Base-by-base conservation (phyloP, 2,113 vertebrate genomes). In the Pituophis catenifer region DNA sequence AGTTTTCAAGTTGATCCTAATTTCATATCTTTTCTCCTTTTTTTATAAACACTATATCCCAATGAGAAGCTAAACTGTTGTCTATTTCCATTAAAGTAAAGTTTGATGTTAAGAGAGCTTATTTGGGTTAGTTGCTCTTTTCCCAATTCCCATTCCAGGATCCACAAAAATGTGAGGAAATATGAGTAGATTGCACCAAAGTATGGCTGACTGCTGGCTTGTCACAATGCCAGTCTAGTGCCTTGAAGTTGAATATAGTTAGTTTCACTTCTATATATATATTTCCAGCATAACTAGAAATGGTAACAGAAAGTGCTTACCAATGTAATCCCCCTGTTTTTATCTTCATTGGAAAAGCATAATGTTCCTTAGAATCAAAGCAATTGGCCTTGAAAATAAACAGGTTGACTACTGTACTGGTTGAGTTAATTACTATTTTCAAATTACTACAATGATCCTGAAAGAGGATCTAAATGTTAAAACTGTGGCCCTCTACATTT, bases 351-450 rank as follows among this genome's bases (percentile, higher is more conserved):
- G 89, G 52, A 75, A 54, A 93, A 95, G 93, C 19, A 94, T 94
- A n/a, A 48, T 50, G 92, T 91, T 87, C 86, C 93, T 50, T 90
- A 92, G 86, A 95, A 96, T 93, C 94, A 96, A 58, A 92, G 52
- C 19, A 81, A 95, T 0, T 94, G 57, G 94, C 86, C 93, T 44
- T 81, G 75, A 81, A 81, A 81, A 38, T 81, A 81, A 81, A 81
- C 8, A 33, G 5, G 94, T 58, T 59, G 44, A 4, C 70, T 91
- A 91, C 62, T 38, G 29, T 21, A 88, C 21, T 59, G 89, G 65
- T 92, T 95, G 24, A 93, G 87, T 91, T 96, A 95, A 96, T 94
- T 91, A 58, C 38, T 90, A 65, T 70, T 57, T 94, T 54, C 81
- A 94, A 97, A 94, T 24, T 94, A 92, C 81, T 85, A 29, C 3